These are phyloP conservation scores for Adelges cooleyi DNA, from an alignment of 1,140 invertebrate genomes.

Conservation along the genomic window DNA sequence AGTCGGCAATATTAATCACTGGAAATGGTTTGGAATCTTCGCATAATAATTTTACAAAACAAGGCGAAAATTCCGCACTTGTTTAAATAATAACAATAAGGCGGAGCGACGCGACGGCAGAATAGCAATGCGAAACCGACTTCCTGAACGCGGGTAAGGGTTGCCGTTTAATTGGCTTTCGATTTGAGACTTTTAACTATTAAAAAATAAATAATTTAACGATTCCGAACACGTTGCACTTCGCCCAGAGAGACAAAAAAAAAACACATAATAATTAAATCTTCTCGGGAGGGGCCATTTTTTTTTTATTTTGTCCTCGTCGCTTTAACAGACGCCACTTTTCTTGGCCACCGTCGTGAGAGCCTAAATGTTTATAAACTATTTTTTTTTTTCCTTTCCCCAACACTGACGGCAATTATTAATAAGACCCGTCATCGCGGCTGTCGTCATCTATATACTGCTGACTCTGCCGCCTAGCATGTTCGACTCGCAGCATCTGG, in stretches of 20 bases:
- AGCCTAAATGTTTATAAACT: slow-evolving; percentile 20
- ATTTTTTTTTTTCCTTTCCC: neutral
- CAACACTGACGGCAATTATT: slow-evolving; percentile 11
- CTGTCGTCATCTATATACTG: slow-evolving; percentile 17
- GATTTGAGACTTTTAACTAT: too few species aligned
- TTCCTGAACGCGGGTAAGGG: too few species aligned
- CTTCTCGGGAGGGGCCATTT: slow-evolving; percentile 11
- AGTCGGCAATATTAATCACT: too few species aligned
- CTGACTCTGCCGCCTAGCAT: neutral
- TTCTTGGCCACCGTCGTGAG: neutral
- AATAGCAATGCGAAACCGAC: too few species aligned
- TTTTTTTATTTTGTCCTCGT: neutral
- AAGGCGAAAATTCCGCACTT: too few species aligned
- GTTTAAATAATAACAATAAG: too few species aligned
- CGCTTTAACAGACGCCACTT: neutral
- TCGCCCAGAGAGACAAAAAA: neutral
- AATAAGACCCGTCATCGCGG: slow-evolving; percentile 24
- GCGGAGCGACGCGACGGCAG: too few species aligned
- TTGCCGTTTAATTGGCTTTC: too few species aligned
- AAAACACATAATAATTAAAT: slow-evolving; percentile 13
- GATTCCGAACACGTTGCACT: too few species aligned
- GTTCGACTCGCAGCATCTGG: neutral
- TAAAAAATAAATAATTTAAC: too few species aligned
- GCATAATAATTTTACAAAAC: too few species aligned
- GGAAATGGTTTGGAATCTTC: too few species aligned